Evolutionary conservation across 2,888 invertebrate species (phyloP).

Genomic region (Pelosia muscerda): DNA sequence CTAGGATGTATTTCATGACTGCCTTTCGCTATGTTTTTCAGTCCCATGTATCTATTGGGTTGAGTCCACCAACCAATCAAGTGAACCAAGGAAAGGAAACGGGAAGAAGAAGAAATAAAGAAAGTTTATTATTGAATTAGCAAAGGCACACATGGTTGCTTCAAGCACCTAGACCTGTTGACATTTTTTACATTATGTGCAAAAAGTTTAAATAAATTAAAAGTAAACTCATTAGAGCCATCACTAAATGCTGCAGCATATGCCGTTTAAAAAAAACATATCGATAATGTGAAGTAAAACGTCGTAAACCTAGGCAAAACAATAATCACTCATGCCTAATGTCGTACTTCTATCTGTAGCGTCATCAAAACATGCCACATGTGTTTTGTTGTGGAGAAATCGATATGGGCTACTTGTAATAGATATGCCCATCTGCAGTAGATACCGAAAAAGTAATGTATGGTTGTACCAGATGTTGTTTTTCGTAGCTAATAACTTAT

Average conservation of each 20-base stretch:
- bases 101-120: too few species aligned
- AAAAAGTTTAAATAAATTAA: neutral
- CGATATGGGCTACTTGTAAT: conserved; percentile 2
- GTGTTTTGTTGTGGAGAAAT: neutral
- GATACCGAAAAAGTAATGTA: neutral
- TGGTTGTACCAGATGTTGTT: neutral
- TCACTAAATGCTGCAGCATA: neutral
- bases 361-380: conserved; percentile 15
- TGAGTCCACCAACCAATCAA: too few species aligned
- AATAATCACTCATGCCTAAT: neutral
- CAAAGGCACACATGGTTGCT: too few species aligned
- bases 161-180: too few species aligned
- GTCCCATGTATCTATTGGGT: too few species aligned
- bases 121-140: too few species aligned
- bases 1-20: too few species aligned
- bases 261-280: neutral
- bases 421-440: conserved; percentile 17
- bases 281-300: neutral
- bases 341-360: neutral
- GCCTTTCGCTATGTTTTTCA: too few species aligned
- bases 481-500: neutral
- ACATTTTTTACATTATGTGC: too few species aligned
- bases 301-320: neutral
- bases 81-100: too few species aligned
- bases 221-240: neutral